Evolutionary conservation across 1,140 invertebrate genomes (phyloP).

Genomic region (Dermatophagoides farinae): DNA sequence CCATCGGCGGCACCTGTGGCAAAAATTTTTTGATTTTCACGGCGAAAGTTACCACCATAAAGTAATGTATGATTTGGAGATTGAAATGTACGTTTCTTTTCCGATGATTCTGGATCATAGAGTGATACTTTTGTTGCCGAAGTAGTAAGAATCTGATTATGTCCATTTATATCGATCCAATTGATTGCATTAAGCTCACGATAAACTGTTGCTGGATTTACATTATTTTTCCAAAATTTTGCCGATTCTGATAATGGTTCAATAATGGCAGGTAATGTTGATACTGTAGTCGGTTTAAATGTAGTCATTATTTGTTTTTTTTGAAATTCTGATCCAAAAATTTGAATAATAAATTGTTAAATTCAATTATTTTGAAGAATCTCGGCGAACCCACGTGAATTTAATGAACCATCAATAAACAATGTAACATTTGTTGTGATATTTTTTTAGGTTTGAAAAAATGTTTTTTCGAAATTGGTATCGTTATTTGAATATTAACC

Average conservation of each 20-base stretch:
- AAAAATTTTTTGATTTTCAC: constrained; percentile 54
- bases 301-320: not conserved
- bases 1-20: constrained; percentile 70
- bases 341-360: not conserved
- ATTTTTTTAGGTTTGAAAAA: too few relatives aligned
- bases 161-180: constrained; percentile 71
- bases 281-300: not conserved
- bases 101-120: constrained; percentile 35
- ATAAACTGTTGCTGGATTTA: constrained; percentile 31
- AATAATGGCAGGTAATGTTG: constrained; percentile 8
- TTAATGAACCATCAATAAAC: too few relatives aligned
- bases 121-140: constrained; percentile 55
- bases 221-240: constrained; percentile 12
- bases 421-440: too few relatives aligned
- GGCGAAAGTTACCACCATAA: constrained; percentile 61
- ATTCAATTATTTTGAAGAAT: not conserved
- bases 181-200: constrained; percentile 82
- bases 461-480: not conserved
- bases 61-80: constrained; percentile 28
- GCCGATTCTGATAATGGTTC: constrained; percentile 6
- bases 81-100: constrained; percentile 51
- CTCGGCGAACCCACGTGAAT: too few relatives aligned
- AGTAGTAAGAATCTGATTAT: constrained; percentile 70
- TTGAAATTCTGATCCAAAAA: not conserved
- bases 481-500: not conserved